These are phyloP conservation scores for Tachuris rubrigastra DNA, from an alignment of 2,113 vertebrate species.

Conservation along the genomic window DNA sequence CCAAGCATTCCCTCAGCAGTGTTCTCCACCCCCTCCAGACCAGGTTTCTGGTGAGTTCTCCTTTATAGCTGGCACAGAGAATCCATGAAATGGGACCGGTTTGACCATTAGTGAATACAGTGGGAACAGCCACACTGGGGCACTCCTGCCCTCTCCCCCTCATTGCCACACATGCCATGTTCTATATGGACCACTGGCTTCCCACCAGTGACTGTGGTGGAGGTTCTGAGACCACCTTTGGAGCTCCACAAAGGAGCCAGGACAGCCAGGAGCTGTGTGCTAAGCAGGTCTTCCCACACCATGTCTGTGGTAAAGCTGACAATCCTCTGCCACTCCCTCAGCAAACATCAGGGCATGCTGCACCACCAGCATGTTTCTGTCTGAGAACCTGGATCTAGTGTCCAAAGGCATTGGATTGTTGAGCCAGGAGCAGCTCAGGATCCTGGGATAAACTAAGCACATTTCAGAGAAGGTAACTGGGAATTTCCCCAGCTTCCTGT, in stretches of 20 bases:
- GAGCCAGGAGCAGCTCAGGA: background rate
- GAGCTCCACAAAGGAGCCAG: background rate
- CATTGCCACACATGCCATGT: background rate
- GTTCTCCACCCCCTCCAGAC: background rate
- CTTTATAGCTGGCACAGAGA: background rate
- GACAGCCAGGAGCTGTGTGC: background rate
- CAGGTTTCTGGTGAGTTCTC: conserved; percentile 39
- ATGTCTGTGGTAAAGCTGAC: background rate
- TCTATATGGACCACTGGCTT: background rate
- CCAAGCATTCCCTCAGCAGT: background rate
- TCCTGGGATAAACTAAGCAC: background rate
- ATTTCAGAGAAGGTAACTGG: background rate
- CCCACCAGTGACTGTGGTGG: background rate
- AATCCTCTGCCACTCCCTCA: background rate
- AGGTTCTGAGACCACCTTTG: background rate
- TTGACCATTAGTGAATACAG: background rate
- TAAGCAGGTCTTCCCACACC: background rate
- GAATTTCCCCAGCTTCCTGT: background rate
- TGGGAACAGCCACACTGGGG: background rate
- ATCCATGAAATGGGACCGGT: background rate
- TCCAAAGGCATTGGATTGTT: background rate
- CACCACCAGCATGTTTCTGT: background rate
- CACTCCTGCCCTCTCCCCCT: background rate
- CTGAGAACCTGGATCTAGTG: background rate
- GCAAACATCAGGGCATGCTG: background rate